Evolutionary conservation across 2,888 invertebrate genomes (phyloP).

Genomic region (Eilema depressum): DNA sequence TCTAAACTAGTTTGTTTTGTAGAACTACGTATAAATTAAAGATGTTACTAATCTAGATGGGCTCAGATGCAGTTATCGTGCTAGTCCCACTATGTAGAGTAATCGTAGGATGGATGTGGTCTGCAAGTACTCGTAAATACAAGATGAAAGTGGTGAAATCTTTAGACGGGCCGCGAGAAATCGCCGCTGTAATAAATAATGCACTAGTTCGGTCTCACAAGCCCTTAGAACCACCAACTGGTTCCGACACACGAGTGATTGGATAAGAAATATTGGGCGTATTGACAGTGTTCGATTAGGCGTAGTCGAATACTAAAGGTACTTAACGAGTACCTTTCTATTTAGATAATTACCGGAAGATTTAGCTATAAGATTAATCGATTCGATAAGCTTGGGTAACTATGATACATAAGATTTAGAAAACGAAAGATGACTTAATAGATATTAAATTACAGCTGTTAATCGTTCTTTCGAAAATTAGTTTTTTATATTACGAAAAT

Average conservation of each 20-base stretch:
- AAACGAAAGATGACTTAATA: conserved; percentile 42
- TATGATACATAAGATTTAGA: conserved; percentile 44
- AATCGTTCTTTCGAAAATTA: conserved; percentile 32
- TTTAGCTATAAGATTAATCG: conserved; percentile 49
- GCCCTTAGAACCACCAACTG: conserved; percentile 77
- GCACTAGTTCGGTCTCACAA: conserved; percentile 77
- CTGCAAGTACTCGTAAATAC: conserved; percentile 70
- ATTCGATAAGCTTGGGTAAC: conserved; percentile 45
- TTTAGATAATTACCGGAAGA: conserved; percentile 49
- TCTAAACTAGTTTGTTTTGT: conserved; percentile 25
- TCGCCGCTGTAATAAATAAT: conserved; percentile 83
- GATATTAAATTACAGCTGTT: conserved; percentile 11
- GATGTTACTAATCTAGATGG: conserved; percentile 22
- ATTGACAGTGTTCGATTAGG: conserved; percentile 49
- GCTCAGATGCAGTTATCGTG: conserved; percentile 17
- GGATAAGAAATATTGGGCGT: conserved; percentile 59
- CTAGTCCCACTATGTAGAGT: conserved; percentile 50
- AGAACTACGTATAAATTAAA: conserved; percentile 11
- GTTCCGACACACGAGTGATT: conserved; percentile 67
- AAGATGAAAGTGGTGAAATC: conserved; percentile 86
- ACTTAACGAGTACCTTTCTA: conserved; percentile 51
- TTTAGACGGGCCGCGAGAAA: conserved; percentile 78
- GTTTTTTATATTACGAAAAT: neutral
- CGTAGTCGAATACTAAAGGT: conserved; percentile 50
- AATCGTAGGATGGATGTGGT: conserved; percentile 62